phyloP scores from a whole-genome alignment of 2,888 invertebrate species.

The Prionchulus punctatus region DNA sequence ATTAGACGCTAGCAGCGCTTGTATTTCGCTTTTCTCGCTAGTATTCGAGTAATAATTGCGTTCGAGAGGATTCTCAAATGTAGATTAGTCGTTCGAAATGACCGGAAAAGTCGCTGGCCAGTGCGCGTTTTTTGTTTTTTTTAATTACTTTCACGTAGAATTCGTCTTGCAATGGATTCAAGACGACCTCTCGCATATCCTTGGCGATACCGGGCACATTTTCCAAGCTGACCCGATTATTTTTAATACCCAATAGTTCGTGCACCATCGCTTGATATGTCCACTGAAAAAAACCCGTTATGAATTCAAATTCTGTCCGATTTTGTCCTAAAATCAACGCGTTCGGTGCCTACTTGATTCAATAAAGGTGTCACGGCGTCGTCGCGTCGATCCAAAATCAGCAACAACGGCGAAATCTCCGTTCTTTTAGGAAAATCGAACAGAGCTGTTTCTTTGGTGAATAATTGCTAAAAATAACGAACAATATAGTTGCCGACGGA shows the following conservation, averaged over 20 bases:
- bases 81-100: too few species aligned
- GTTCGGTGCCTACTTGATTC: constrained; percentile 48
- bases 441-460: constrained; percentile 67
- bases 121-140: too few species aligned
- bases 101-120: too few species aligned
- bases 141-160: constrained; percentile 74
- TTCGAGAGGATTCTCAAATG: too few species aligned
- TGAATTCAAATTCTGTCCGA: not conserved
- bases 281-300: constrained; percentile 50
- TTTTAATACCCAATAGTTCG: constrained; percentile 75
- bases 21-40: not conserved
- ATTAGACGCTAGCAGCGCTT: not conserved
- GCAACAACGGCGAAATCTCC: constrained; percentile 54
- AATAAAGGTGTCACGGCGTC: constrained; percentile 90
- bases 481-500: not conserved
- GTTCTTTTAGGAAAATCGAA: constrained; percentile 61
- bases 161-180: constrained; percentile 86
- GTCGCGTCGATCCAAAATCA: constrained; percentile 78
- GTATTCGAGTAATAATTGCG: not conserved
- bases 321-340: not conserved
- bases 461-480: constrained; percentile 46
- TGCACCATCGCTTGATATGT: constrained; percentile 99
- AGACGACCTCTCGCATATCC: constrained; percentile 76
- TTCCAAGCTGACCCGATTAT: constrained; percentile 78
- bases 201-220: constrained; percentile 64